phyloP scores from a whole-genome alignment of 2,113 vertebrate genomes.

The Todiramphus chloris region DNA sequence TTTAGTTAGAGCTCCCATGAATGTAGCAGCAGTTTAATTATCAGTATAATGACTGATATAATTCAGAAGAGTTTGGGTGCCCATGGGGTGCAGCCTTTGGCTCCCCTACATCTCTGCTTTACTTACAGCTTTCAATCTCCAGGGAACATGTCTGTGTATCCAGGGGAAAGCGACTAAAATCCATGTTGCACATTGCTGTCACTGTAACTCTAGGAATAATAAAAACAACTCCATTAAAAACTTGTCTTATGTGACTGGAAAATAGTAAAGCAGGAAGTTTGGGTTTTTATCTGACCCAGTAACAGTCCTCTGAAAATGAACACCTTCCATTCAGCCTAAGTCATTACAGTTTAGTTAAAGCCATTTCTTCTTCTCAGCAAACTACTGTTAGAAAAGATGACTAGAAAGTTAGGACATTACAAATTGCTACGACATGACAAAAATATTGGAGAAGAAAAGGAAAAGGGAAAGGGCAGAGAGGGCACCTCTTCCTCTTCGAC shows the following conservation, averaged over 20 bases:
- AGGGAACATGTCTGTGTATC: conserved; percentile 97
- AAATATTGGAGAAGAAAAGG: background rate
- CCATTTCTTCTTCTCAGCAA: background rate
- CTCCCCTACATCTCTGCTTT: background rate
- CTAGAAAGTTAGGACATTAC: background rate
- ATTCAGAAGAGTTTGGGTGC: background rate
- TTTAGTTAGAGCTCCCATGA: background rate
- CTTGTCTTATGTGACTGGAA: background rate
- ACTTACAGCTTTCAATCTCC: conserved; percentile 99
- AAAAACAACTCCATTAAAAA: background rate
- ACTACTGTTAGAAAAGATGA: background rate
- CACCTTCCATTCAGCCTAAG: background rate
- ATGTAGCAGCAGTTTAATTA: background rate
- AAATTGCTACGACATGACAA: background rate
- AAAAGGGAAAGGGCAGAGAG: background rate
- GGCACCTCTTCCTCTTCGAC: background rate
- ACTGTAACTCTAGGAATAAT: conserved; percentile 88
- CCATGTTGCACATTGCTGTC: conserved; percentile 99
- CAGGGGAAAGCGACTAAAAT: conserved; percentile 95
- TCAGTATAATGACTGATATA: background rate
- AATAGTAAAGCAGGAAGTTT: background rate
- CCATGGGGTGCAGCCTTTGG: background rate
- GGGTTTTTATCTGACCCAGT: background rate
- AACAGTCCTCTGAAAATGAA: background rate
- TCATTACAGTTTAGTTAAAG: background rate